Evolutionary conservation across 1,140 invertebrate genomes (phyloP).

Genomic region (Drosophila parabipectinata): DNA sequence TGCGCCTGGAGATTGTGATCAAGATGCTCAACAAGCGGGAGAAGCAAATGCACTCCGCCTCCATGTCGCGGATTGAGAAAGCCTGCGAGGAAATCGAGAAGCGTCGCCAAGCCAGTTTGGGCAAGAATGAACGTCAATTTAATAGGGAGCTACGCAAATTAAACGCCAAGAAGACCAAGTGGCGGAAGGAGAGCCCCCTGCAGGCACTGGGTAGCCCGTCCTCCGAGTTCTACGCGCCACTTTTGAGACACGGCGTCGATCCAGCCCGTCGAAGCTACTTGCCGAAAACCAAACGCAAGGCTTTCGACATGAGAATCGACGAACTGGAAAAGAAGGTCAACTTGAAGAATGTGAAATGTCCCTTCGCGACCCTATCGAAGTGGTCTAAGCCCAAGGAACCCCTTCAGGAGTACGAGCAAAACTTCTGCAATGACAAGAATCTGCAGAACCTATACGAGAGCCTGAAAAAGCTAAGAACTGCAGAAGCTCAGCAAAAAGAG

Average conservation of each 20-base stretch:
- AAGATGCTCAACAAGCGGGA: constrained; percentile 83
- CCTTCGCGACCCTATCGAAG: constrained; percentile 67
- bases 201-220: constrained; percentile 84
- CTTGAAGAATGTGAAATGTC: constrained; percentile 53
- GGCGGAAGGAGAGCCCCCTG: constrained; percentile 83
- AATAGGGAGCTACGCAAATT: constrained; percentile 75
- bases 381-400: constrained; percentile 75
- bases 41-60: constrained; percentile 75
- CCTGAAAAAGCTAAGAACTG: constrained; percentile 34
- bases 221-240: constrained; percentile 85
- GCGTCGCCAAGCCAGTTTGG: constrained; percentile 80
- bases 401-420: constrained; percentile 70
- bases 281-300: constrained; percentile 42
- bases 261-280: constrained; percentile 84
- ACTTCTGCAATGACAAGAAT: constrained; percentile 73
- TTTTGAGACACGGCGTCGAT: constrained; percentile 85
- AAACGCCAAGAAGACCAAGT: constrained; percentile 49
- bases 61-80: constrained; percentile 82
- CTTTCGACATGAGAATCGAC: constrained; percentile 76
- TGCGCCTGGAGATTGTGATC: constrained; percentile 85
- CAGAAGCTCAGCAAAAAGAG: constrained; percentile 24
- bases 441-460: constrained; percentile 74
- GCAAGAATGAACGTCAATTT: constrained; percentile 79
- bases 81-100: constrained; percentile 77
- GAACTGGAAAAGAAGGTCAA: constrained; percentile 66